Evolutionary conservation across 1,140 invertebrate species (phyloP), one percentile per base, ranked within the genome.

Genomic region (Lucilia cuprina): DNA sequence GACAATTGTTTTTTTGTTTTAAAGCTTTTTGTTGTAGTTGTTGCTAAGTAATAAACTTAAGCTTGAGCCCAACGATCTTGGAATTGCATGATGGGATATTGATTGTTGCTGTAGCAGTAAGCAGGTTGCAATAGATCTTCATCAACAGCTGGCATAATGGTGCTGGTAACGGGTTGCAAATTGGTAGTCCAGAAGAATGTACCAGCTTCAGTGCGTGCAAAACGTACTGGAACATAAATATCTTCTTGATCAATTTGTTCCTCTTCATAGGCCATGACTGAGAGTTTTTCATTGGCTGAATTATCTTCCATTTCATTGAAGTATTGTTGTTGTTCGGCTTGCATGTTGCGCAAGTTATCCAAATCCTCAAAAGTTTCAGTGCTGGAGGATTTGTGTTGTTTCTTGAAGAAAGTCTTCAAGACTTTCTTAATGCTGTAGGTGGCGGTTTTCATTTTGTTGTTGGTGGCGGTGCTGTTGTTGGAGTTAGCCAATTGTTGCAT

Each of bases 251-350:
- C 83, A 77, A 89, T 89, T 49, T 91, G 86, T 74, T 90, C 88
- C 14, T 85, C 83, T 55, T 92, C 78, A 74, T 92, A 91, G 86
- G 92, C 92, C 86, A 94, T 91, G 85, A 93, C 92, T 75, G 92
- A 92, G 85, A 94, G 92, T 84, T 93, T 92, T 88, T 95, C 94
- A 88, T 95, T 95, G 88, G 93, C 93, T 60, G 92, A 88, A 87
- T 95, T 95, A 86, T 95, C 93, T 65, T 93, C 92, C 84, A 93
- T 93, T 87, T 95, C 94, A 87, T 86, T 87, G 83, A 90, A 91
- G 85, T 86, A 90, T 35, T 86, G 86, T 49, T 87, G 87, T 84
- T 90, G 88, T 82, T 91, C 89, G 74, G 87, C 86, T 86, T 91
- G 87, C 34, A 89, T 84, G 41, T 91, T 91, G 84, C 89, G 88